Evolutionary conservation across 2,888 invertebrate species (phyloP).

Genomic region (Epinotia brunnichana): DNA sequence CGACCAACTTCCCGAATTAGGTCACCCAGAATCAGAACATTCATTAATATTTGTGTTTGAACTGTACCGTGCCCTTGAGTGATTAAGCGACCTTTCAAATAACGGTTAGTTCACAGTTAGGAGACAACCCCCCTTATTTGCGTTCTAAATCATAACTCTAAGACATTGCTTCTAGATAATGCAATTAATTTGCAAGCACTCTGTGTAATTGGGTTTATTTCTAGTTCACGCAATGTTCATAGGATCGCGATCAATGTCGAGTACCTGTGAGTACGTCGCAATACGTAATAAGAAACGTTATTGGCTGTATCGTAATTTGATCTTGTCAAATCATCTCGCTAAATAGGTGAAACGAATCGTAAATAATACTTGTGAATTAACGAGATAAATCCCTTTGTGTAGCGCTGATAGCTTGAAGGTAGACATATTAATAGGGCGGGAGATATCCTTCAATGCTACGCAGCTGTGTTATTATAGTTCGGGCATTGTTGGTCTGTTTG

Average conservation of each 20-base stretch:
- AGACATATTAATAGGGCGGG: slow-evolving; percentile 52
- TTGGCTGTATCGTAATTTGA: slow-evolving; percentile 77
- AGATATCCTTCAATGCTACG: slow-evolving; percentile 52
- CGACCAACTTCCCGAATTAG: slow-evolving; percentile 78
- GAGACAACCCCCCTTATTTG: slow-evolving; percentile 73
- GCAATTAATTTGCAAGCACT: slow-evolving; percentile 54
- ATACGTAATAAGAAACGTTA: slow-evolving; percentile 73
- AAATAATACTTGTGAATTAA: slow-evolving; percentile 78
- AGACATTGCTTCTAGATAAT: slow-evolving; percentile 55
- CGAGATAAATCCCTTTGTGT: slow-evolving; percentile 73
- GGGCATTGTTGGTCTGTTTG: slow-evolving; percentile 58
- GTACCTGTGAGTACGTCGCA: slow-evolving; percentile 13
- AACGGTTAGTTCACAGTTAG: slow-evolving; percentile 63
- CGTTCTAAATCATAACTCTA: slow-evolving; percentile 60
- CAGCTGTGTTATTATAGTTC: slow-evolving; percentile 62
- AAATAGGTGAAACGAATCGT: slow-evolving; percentile 78
- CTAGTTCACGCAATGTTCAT: slow-evolving; percentile 29
- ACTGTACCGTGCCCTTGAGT: slow-evolving; percentile 78
- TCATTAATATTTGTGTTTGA: slow-evolving; percentile 82
- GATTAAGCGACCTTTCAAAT: slow-evolving; percentile 79
- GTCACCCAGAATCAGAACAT: slow-evolving; percentile 76
- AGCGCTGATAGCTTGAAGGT: slow-evolving; percentile 48
- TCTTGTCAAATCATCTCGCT: slow-evolving; percentile 68
- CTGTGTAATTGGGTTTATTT: slow-evolving; percentile 35
- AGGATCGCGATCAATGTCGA: slow-evolving; percentile 20